Base-by-base conservation (phyloP, 2,797 vertebrate species). In the Smutsia gigantea region DNA sequence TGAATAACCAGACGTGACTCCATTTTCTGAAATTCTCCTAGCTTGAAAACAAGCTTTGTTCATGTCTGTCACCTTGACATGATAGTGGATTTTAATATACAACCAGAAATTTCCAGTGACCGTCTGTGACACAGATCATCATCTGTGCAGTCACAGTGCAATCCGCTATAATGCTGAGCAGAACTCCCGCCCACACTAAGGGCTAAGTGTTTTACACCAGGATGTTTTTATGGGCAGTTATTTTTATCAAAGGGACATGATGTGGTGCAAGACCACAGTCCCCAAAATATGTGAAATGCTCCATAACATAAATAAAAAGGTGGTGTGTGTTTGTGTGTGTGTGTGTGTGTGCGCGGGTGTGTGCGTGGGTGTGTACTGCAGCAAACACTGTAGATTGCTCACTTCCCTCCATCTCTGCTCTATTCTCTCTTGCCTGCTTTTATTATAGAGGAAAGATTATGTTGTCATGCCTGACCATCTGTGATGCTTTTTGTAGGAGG, bases 41-140 rank as follows among this genome's bases (percentile, higher is more conserved):
- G 55, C n/a, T 97, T 97, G 91, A 91, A 97, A 98, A 51, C 14
- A 95, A 91, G 84, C 31, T 72, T 96, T 86, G 79, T 82, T 97
- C 59, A 85, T 64, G 46, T 79, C 83, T 95, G 82, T 75, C 29
- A 55, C 79, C 49, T 95, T 97, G 93, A 94, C 78, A 89, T 75
- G 94, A 63, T 72, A 95, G 51, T 96, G 68, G 97, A n/a, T 94
- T 96, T 94, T 94, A 97, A 75, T 29, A 57, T 53, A 86, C 19
- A 91, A 87, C 25, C 94, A 95, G 25, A 95, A 94, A 96, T 87
- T 96, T 53, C 27, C 87, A 29, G 63, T 93, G 95, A 86, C 66
- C 46, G 37, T 85, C 72, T 83, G 51, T 95, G 82, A 59, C 61
- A 51, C 10, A 90, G 29, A 82, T 21, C 53, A 51, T 37, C 18